A percentile compares a stretch with the other conserved stretches of the same genome.
phyloP scores from a whole-genome alignment of 2,888 invertebrate species.

The Cordylochernes scorpioides region DNA sequence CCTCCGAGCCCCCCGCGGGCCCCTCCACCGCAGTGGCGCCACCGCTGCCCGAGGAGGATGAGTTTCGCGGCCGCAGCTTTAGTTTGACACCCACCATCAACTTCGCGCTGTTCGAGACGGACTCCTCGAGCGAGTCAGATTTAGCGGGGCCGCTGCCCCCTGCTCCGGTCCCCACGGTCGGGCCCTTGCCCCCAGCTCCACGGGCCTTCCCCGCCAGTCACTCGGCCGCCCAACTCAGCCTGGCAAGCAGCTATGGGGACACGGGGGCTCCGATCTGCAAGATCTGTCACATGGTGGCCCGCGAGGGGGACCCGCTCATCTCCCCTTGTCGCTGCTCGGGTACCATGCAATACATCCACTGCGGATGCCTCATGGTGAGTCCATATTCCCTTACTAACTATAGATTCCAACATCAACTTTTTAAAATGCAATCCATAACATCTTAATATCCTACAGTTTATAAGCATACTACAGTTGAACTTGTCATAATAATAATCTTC shows the following conservation, averaged over 20 bases:
- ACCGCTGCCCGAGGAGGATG: slow-evolving; percentile 5
- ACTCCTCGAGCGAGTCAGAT: slow-evolving; percentile 10
- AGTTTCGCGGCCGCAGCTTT: slow-evolving; percentile 9
- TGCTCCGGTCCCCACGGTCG: slow-evolving; percentile 5
- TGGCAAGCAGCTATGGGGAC: slow-evolving; percentile 11
- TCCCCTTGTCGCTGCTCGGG: slow-evolving; percentile 30
- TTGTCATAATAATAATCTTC: too few relatives aligned
- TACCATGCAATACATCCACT: slow-evolving; percentile 28
- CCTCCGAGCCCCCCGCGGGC: slow-evolving; percentile 5
- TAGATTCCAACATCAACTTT: too few relatives aligned
- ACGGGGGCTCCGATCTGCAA: slow-evolving; percentile 23
- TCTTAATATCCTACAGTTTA: too few relatives aligned
- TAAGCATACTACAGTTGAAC: too few relatives aligned
- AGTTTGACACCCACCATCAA: slow-evolving; percentile 10
- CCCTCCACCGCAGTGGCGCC: slow-evolving; percentile 1
- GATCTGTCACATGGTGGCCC: slow-evolving; percentile 26
- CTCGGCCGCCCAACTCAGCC: slow-evolving; percentile 11
- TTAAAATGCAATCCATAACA: too few relatives aligned
- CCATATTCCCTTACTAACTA: too few relatives aligned
- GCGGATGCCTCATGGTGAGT: slow-evolving; percentile 26
- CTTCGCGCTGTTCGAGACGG: slow-evolving; percentile 11
- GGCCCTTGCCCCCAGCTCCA: slow-evolving; percentile 4
- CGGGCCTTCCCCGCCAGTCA: slow-evolving; percentile 9
- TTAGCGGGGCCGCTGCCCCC: slow-evolving; percentile 2
- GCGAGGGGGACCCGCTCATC: slow-evolving; percentile 22